A percentile compares a stretch with the other conserved stretches of the same genome.
These are phyloP conservation scores for Ginglymostoma cirratum DNA, from an alignment of 2,113 vertebrate genomes.

Conservation along the genomic window DNA sequence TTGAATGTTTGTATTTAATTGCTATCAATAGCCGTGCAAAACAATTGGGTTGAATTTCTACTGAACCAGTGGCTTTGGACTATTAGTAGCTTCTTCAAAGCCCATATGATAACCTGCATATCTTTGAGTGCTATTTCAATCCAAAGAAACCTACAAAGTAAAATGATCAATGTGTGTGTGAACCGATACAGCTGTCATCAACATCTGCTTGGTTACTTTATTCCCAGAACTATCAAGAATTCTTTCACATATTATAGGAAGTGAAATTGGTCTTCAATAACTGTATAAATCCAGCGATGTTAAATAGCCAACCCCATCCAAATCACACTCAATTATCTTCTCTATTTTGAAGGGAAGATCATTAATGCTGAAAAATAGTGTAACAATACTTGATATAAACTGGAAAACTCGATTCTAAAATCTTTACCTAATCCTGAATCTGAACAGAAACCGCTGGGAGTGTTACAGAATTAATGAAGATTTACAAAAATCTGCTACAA, in stretches of 20 bases:
- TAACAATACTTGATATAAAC: not conserved
- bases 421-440: not conserved
- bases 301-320: not conserved
- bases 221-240: not conserved
- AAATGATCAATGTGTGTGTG: not conserved
- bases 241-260: not conserved
- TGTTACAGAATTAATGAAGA: not conserved
- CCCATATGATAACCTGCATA: not conserved
- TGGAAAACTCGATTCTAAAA: not conserved
- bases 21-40: not conserved
- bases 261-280: not conserved
- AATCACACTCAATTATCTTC: not conserved
- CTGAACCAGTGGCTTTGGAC: not conserved
- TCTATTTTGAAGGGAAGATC: not conserved
- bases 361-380: not conserved
- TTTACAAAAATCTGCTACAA: not conserved
- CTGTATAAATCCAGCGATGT: not conserved
- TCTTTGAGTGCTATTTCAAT: not conserved
- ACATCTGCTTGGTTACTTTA: not conserved
- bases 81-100: not conserved
- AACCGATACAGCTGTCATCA: not conserved
- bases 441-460: not conserved
- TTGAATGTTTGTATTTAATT: not conserved
- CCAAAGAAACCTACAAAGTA: not conserved
- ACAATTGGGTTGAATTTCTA: not conserved